Evolutionary conservation across 2,797 vertebrate genomes (phyloP).

Genomic region (Crenuchus spilurus): DNA sequence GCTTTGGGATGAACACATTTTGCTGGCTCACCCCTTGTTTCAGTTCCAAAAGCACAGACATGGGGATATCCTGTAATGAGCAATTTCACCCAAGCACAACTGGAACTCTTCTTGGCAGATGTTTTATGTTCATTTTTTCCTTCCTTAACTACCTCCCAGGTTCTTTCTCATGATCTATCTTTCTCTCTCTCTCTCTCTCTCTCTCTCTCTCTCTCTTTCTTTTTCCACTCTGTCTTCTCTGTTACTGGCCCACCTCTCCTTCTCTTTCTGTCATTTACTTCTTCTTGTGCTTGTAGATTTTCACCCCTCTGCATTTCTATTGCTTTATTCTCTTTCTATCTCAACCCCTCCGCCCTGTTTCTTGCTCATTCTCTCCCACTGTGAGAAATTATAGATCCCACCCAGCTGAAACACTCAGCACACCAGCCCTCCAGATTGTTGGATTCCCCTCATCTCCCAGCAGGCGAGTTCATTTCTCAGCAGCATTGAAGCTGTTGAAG

Average conservation of each 20-base stretch:
- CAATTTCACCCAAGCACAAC: constrained; percentile 60
- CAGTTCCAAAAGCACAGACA: constrained; percentile 41
- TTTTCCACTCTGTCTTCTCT: background rate
- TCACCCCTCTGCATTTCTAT: background rate
- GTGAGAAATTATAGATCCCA: constrained; percentile 2
- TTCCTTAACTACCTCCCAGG: background rate
- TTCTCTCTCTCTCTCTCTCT: constrained; percentile 27
- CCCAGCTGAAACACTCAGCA: constrained; percentile 10
- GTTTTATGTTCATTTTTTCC: constrained; percentile 30
- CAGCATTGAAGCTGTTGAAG: background rate
- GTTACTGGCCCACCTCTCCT: background rate
- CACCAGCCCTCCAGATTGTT: background rate
- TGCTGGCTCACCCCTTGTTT: constrained; percentile 39
- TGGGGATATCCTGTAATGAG: constrained; percentile 70
- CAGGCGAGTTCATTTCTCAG: constrained; percentile 10
- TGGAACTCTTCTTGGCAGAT: constrained; percentile 54
- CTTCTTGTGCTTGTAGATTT: background rate
- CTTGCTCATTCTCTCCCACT: background rate
- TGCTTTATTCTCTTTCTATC: background rate
- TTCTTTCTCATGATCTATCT: constrained; percentile 7
- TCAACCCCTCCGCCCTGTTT: constrained; percentile 16
- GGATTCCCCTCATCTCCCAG: background rate
- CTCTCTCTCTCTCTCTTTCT: background rate
- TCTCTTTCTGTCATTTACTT: background rate
- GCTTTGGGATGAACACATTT: constrained; percentile 43